Base-by-base conservation (phyloP, 2,797 vertebrate species). In the Silurus lanzhouensis region DNA sequence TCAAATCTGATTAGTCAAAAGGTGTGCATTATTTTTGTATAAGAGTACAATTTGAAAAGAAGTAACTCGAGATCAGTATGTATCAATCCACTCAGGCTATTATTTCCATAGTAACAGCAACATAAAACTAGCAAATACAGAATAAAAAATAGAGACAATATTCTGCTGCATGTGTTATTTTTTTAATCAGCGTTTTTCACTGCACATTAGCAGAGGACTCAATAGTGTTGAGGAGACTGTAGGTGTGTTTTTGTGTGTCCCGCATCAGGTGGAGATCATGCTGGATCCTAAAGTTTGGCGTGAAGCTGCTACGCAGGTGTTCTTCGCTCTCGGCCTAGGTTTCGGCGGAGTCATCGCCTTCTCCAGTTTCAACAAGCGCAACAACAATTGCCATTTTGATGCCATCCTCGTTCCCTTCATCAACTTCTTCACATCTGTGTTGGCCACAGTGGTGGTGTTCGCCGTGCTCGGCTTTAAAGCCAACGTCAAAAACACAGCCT, bases 301-400 rank as follows among this genome's bases (percentile, higher is more conserved):
- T 86, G 98, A 99, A 93, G 98, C 98, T 55, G 98, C 98, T 66
- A 98, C 97, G 31, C 98, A 99, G 94, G 98, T 99, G 88, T 99
- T 99, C 95, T 99, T 99, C 90, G 98, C 98, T 31, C 95, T 99
- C 89, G 97, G 98, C 74, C 95, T 99, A 68, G 98, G 98, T 89
- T 99, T 99, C 80, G 98, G 98, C 58, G 98, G 98, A 55, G 97
- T 99, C 93, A 99, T 99, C 89, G 98, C 98, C 89, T 99, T 99
- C 94, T 99, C 98, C 93, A 99, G 98, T 94, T 99, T 98, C 95
- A 99, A 99, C 96, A 99, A 99, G 92, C 96, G 97, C 89, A 96
- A 99, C 94, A 99, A 98, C 96, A 99, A 99, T 95, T 99, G 98
- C 94, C 98, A 99, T 93, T 99, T 99, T 19, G 98, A 99, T 72